Percentiles rank a stretch among this genome's conserved stretches.
Evolutionary conservation across 2,888 invertebrate species (phyloP).

Genomic region (Mimas tiliae): DNA sequence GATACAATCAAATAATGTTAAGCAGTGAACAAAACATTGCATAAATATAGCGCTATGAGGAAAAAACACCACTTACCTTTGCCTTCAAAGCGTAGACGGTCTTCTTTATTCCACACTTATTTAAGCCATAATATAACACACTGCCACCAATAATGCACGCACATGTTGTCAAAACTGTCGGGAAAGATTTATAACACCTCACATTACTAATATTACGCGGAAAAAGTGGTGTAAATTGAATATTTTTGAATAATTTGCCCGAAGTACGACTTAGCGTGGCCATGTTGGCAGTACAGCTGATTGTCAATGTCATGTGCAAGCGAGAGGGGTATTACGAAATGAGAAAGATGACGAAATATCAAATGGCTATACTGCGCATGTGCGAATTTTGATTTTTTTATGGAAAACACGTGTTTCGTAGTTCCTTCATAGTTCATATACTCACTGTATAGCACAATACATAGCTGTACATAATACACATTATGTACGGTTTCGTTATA

Average conservation of each 20-base stretch:
- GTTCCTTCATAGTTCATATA: too few relatives aligned
- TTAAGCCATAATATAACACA: slow-evolving; percentile 66
- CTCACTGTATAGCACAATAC: too few relatives aligned
- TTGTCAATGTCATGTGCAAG: slow-evolving; percentile 63
- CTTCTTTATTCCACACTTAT: slow-evolving; percentile 63
- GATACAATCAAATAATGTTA: background rate
- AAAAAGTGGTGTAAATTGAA: slow-evolving; percentile 61
- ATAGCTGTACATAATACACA: too few relatives aligned
- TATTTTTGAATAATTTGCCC: slow-evolving; percentile 73
- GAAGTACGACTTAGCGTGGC: slow-evolving; percentile 77
- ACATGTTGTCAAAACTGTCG: slow-evolving; percentile 67
- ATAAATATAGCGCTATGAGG: slow-evolving; percentile 18
- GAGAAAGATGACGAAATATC: slow-evolving; percentile 9
- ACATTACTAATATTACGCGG: slow-evolving; percentile 64
- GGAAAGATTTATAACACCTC: slow-evolving; percentile 59
- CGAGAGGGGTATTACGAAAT: slow-evolving; percentile 43
- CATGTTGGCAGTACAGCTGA: slow-evolving; percentile 80
- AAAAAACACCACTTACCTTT: slow-evolving; percentile 58
- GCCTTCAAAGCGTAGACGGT: slow-evolving; percentile 78
- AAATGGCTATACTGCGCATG: background rate
- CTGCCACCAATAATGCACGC: slow-evolving; percentile 74
- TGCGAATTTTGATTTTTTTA: slow-evolving; percentile 1
- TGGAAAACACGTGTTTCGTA: too few relatives aligned
- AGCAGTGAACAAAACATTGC: background rate
- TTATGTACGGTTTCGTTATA: too few relatives aligned